Evolutionary conservation across 2,113 vertebrate genomes (phyloP), one percentile per base, ranked within the genome.

Genomic region (Bostrychus sinensis): DNA sequence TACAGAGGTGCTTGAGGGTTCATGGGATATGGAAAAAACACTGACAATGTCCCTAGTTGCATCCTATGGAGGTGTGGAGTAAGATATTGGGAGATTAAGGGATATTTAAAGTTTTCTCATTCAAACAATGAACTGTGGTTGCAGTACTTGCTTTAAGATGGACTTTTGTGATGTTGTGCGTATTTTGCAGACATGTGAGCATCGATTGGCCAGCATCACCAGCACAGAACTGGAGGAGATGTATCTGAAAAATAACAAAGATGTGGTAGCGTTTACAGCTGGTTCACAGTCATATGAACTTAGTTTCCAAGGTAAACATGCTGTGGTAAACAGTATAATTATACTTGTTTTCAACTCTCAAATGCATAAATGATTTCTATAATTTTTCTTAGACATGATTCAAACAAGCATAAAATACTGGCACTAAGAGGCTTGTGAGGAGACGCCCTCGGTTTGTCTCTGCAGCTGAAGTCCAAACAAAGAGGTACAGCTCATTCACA

Each of bases 381-480:
- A n/a, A 10, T 39, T 32, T 5, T 17, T 14, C 2, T 38, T 66
- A 91, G 90, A 87, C 57, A 89, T 91, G 89, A 82, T 83, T 0
- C 87, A 91, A 61, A 85, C 60, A 56, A 91, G 90, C 25, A 71
- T 75, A n/a, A 14, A 0, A 0, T 89, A 77, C 1, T 1, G 2
- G 65, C 26, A 91, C 89, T 0, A 70, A 74, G 56, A 79, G 28
- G 60, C 1, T 46, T 5, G 88, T 91, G 38, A 69, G 42, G 26
- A 81, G 89, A 70, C 84, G 87, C 0, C 89, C 90, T 1, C 56
- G 1, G 2, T 91, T 91, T 17, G 75, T 84, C 22, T 89, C 88
- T 3, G 60, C 58, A 6, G 37, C n/a, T 0, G 87, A 90, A 0
- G 83, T 83, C 14, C 13, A 7, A 26, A 14, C 46, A 1, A 65